Percentiles rank a stretch among this genome's conserved stretches.
Evolutionary conservation across 2,888 invertebrate genomes (phyloP).

Genomic region (Amblyteles armatorius): DNA sequence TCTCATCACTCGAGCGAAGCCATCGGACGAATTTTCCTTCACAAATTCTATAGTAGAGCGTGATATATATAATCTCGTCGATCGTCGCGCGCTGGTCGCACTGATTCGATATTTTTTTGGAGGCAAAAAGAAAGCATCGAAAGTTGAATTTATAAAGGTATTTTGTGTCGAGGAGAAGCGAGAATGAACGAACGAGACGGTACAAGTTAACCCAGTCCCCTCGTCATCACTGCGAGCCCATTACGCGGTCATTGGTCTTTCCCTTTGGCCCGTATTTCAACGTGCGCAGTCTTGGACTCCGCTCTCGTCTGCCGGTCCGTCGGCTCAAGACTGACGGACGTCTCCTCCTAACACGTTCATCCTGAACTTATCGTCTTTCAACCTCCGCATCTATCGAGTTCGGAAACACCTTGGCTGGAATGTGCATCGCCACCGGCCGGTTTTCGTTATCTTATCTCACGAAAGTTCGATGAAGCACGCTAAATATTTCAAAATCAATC

Average conservation of each 20-base stretch:
- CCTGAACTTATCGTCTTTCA: constrained; percentile 6
- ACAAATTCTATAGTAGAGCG: constrained; percentile 61
- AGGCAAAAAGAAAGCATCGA: neutral
- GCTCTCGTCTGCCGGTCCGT: constrained; percentile 41
- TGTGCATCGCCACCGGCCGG: neutral
- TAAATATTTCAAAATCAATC: neutral
- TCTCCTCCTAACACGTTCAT: neutral
- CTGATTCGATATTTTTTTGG: neutral
- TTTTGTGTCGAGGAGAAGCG: neutral
- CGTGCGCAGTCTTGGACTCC: constrained; percentile 60
- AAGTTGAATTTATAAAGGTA: neutral
- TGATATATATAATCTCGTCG: neutral
- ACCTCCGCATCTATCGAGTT: neutral
- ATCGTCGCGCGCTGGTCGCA: neutral
- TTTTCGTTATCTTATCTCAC: neutral
- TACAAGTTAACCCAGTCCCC: constrained; percentile 71
- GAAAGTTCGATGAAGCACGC: neutral
- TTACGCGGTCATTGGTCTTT: constrained; percentile 79
- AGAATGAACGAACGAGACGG: constrained; percentile 58
- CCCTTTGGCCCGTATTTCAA: constrained; percentile 71
- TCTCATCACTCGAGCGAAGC: constrained; percentile 76
- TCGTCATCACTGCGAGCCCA: constrained; percentile 68
- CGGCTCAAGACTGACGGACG: constrained; percentile 17
- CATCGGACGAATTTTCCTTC: constrained; percentile 79
- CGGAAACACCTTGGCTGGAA: constrained; percentile 1